Conservation (phyloP, 2,888 invertebrate genomes). For the Parnassius smintheus region DNA sequence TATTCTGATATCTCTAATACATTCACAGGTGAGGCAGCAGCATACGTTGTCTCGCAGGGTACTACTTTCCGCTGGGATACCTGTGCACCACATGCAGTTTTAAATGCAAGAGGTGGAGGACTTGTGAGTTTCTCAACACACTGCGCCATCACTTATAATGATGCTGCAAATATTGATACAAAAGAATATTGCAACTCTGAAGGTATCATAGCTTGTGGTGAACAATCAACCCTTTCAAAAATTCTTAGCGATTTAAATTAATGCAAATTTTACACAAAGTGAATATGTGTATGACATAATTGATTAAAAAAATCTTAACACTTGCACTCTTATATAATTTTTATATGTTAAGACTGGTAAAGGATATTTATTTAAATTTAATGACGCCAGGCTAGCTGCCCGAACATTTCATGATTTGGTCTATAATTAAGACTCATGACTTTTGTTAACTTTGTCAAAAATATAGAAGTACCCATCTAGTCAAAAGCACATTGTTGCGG, state of each 20-base stretch:
- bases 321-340: too few species aligned
- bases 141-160: constrained; percentile 59
- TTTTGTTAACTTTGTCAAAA: too few species aligned
- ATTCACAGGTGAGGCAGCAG: constrained; percentile 61
- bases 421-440: too few species aligned
- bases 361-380: too few species aligned
- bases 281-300: too few species aligned
- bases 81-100: constrained; percentile 93
- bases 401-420: too few species aligned
- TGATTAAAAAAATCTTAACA: too few species aligned
- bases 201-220: constrained; percentile 62
- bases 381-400: too few species aligned
- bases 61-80: constrained; percentile 96
- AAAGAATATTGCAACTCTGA: constrained; percentile 60
- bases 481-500: too few species aligned
- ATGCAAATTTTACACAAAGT: not conserved
- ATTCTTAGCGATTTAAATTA: constrained; percentile 33
- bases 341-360: too few species aligned
- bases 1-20: too few species aligned
- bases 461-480: too few species aligned
- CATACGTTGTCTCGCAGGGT: constrained; percentile 89
- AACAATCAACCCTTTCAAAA: constrained; percentile 44
- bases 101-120: constrained; percentile 90
- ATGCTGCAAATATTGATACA: constrained; percentile 46
- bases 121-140: constrained; percentile 56